Base-by-base conservation (phyloP, 2,888 invertebrate species). In the Blastobasis adustella region DNA sequence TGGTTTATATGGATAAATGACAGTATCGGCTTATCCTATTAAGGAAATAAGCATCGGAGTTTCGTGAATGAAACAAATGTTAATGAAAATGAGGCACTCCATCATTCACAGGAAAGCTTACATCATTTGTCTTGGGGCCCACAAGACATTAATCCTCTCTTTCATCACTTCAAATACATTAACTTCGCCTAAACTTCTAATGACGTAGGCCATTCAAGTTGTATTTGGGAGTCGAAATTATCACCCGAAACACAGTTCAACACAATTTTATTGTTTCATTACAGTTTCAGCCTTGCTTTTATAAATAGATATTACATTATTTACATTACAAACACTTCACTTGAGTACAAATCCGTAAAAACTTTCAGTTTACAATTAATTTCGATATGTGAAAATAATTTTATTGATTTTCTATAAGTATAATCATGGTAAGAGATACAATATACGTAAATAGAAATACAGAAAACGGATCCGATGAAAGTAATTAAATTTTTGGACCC, bases 211-310 rank as follows among this genome's bases (percentile, higher is more conserved):
- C 5, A 37, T 42, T 42, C 10, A 42, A n/a, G 45, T 38, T 49
- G 6, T 43, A 38, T 8, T 10, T 6, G 6, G 36, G 42, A 39
- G 49, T 10, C 50, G 44, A 58, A 58, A 58, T 61, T 62, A 59
- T 63, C 51, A 62, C 61, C 59, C 58, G 46, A 2, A 50, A 59
- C 56, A 71, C 66, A 64, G 72, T 80, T 84, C 79, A 80, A 86
- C 87, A 86, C 85, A 85, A 84, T 86, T 88, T 87, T 86, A 87
- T 86, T 88, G 84, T 88, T 80, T 84, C 79, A 84, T 79, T 85
- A 87, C 80, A 85, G 81, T 82, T 70, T 88, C 87, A 88, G 87
- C 87, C 87, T 88, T 87, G 86, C 86, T 83, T 86, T 86, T 86
- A 87, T 79, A 75, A 74, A 80, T 82, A 81, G 69, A 72, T 74